Conservation (phyloP, 2,797 vertebrate genomes). For the Catostomus latipinnis region DNA sequence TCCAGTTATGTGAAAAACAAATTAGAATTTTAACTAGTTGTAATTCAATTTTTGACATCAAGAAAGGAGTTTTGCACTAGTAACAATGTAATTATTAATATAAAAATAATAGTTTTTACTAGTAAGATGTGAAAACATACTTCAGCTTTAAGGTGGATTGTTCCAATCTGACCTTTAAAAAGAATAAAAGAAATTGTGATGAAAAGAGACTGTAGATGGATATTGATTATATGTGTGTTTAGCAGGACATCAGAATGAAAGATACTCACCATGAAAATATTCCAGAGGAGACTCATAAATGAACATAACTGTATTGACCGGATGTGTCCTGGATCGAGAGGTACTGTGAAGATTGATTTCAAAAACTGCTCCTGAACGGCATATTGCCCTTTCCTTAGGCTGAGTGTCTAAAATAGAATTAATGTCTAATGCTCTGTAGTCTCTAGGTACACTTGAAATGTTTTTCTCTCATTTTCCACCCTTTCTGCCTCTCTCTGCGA, state of each 20-base stretch:
- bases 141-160: constrained; percentile 1
- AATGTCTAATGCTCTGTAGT: constrained; percentile 47
- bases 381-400: constrained; percentile 10
- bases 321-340: background rate
- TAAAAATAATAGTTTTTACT: no score
- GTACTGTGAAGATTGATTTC: background rate
- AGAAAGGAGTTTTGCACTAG: no score
- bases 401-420: constrained; percentile 55
- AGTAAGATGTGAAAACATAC: no score
- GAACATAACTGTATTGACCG: background rate
- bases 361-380: no score
- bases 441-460: constrained; percentile 48
- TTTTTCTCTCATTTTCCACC: constrained; percentile 23
- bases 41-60: no score
- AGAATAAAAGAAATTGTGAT: background rate
- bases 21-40: no score
- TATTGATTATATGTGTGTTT: constrained; percentile 21
- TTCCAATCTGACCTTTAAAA: constrained; percentile 27
- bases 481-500: background rate
- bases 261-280: background rate
- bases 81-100: no score
- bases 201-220: constrained; percentile 7
- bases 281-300: background rate
- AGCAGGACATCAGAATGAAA: constrained; percentile 17
- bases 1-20: no score